phyloP scores from a whole-genome alignment of 30 jellyfish, hydroid and myxozoan genomes.

The Pseudorhiza aurosa region DNA sequence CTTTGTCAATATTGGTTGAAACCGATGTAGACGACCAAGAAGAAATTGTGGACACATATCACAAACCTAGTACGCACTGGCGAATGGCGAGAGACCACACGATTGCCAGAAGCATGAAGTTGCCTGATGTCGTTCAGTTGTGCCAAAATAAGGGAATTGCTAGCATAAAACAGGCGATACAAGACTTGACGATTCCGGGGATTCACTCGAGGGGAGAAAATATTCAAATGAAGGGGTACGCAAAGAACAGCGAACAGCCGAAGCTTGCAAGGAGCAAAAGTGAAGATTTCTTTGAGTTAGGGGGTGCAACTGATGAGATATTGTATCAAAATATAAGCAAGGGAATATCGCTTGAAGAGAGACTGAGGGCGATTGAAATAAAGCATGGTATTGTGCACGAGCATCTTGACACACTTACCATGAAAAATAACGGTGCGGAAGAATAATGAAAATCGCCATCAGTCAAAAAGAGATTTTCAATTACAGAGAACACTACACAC shows the following conservation, averaged over 20 bases:
- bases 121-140: constrained; percentile 12
- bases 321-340: neutral
- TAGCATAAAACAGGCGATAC: neutral
- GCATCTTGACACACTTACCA: neutral
- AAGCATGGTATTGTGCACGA: constrained; percentile 46
- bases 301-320: neutral
- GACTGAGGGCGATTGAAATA: constrained; percentile 31
- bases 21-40: neutral
- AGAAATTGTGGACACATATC: neutral
- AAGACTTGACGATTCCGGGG: neutral
- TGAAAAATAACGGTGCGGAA: too few species aligned
- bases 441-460: too few species aligned
- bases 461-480: too few species aligned
- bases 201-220: neutral
- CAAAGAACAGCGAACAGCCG: neutral
- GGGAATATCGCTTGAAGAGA: constrained; percentile 28
- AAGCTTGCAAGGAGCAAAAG: neutral
- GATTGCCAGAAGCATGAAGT: neutral
- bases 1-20: neutral
- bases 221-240: neutral
- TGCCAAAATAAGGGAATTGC: neutral
- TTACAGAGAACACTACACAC: too few species aligned
- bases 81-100: constrained; percentile 21
- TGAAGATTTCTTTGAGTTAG: neutral
- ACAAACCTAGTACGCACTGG: constrained; percentile 51